Percentiles rank a stretch among this genome's conserved stretches.
phyloP scores from a whole-genome alignment of 2,113 vertebrate species.

The Eonycteris spelaea region DNA sequence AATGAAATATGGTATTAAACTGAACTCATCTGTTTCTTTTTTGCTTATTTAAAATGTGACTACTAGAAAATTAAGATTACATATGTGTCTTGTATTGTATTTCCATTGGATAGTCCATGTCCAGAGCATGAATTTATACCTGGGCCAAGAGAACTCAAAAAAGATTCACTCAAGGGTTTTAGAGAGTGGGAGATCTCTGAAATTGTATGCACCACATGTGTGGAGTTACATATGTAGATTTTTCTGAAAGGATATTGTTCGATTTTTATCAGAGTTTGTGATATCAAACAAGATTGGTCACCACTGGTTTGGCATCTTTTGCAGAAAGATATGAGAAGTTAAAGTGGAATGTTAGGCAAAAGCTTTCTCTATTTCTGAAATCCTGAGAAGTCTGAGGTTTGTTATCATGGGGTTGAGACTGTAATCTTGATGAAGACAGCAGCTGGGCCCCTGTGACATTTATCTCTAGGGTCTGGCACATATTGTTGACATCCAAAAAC shows the following conservation, averaged over 20 bases:
- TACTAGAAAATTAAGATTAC: neutral
- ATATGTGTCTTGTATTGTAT: neutral
- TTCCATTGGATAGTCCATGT: neutral
- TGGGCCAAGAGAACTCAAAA: neutral
- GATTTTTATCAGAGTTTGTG: neutral
- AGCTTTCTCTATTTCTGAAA: neutral
- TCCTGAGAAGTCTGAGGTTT: neutral
- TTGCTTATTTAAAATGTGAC: neutral
- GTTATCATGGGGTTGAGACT: neutral
- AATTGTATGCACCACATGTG: neutral
- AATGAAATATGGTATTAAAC: neutral
- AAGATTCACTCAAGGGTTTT: neutral
- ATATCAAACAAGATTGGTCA: neutral
- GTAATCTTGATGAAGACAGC: neutral
- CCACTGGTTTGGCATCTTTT: neutral
- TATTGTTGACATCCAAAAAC: neutral
- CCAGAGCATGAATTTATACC: neutral
- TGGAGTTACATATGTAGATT: neutral
- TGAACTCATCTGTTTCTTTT: neutral
- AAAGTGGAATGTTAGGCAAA: neutral
- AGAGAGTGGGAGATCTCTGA: neutral
- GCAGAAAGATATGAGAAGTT: neutral
- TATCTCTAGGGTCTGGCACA: neutral
- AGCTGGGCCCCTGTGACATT: neutral
- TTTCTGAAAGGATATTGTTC: neutral